phyloP scores from a whole-genome alignment of 2,113 vertebrate species.

The Chaenogobius annularis region DNA sequence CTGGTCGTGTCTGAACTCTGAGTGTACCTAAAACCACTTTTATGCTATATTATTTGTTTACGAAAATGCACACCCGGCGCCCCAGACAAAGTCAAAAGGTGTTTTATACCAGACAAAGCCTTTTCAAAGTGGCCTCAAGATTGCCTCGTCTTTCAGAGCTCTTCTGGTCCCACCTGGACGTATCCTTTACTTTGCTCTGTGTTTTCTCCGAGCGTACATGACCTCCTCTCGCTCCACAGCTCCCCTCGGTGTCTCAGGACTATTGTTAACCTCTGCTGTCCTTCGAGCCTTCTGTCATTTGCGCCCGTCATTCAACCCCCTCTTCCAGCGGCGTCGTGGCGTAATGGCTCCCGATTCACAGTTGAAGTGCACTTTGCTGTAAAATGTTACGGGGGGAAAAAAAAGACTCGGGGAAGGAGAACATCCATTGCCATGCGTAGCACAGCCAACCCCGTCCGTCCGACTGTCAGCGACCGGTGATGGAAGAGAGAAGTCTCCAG shows the following conservation, averaged over 20 bases:
- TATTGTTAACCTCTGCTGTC: slow-evolving; percentile 33
- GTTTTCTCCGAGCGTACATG: slow-evolving; percentile 20
- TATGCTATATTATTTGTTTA: neutral
- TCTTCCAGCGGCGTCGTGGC: slow-evolving; percentile 39
- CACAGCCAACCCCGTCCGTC: slow-evolving; percentile 45
- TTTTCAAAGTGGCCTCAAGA: neutral
- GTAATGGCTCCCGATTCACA: slow-evolving; percentile 28
- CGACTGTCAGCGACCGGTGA: slow-evolving; percentile 36
- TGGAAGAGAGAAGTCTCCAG: slow-evolving; percentile 50
- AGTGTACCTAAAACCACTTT: neutral
- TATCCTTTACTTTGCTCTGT: slow-evolving; percentile 5
- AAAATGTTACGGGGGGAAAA: too few species aligned
- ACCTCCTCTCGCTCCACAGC: slow-evolving; percentile 21
- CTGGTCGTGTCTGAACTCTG: neutral
- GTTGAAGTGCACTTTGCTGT: slow-evolving; percentile 46
- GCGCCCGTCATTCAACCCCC: slow-evolving; percentile 34
- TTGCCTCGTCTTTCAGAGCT: neutral
- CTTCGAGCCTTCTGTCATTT: slow-evolving; percentile 28
- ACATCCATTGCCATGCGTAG: slow-evolving; percentile 51
- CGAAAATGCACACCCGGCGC: neutral
- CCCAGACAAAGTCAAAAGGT: neutral
- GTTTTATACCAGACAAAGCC: neutral
- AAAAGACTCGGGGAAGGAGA: slow-evolving; percentile 18
- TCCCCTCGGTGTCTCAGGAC: slow-evolving; percentile 22
- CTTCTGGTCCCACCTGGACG: neutral